A percentile compares a stretch with the other conserved stretches of the same genome.
Evolutionary conservation across 2,888 invertebrate genomes (phyloP).

Genomic region (Pachydiplax longipennis): DNA sequence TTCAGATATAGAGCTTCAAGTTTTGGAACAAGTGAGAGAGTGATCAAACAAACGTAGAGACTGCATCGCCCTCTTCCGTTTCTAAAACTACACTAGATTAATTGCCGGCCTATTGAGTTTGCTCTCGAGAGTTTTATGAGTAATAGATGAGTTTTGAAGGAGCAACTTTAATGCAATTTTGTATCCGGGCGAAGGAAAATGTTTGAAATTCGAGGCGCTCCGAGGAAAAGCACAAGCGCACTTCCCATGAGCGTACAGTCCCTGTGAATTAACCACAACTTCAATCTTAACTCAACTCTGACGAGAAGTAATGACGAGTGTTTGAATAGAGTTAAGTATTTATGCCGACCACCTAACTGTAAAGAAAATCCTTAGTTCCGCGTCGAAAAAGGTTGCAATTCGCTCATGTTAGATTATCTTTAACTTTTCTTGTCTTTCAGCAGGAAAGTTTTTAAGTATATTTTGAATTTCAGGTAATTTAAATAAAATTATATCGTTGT

Average conservation of each 20-base stretch:
- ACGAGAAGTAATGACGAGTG: not conserved
- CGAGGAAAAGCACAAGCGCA: not conserved
- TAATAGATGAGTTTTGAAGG: slow-evolving; percentile 2
- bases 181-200: not conserved
- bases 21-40: not conserved
- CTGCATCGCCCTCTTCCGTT: not conserved
- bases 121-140: not conserved
- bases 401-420: too few relatives aligned
- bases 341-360: too few relatives aligned
- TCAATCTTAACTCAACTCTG: not conserved
- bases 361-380: too few relatives aligned
- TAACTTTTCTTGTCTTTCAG: too few relatives aligned
- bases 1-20: not conserved
- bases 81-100: not conserved
- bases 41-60: not conserved
- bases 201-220: not conserved
- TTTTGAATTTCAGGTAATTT: too few relatives aligned
- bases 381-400: too few relatives aligned
- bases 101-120: not conserved
- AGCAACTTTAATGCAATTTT: not conserved
- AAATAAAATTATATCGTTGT: too few relatives aligned
- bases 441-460: too few relatives aligned
- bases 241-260: not conserved
- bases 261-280: not conserved
- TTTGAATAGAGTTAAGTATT: too few relatives aligned